Evolutionary conservation across 2,888 invertebrate genomes (phyloP).

Genomic region (Habroteleia sp.): DNA sequence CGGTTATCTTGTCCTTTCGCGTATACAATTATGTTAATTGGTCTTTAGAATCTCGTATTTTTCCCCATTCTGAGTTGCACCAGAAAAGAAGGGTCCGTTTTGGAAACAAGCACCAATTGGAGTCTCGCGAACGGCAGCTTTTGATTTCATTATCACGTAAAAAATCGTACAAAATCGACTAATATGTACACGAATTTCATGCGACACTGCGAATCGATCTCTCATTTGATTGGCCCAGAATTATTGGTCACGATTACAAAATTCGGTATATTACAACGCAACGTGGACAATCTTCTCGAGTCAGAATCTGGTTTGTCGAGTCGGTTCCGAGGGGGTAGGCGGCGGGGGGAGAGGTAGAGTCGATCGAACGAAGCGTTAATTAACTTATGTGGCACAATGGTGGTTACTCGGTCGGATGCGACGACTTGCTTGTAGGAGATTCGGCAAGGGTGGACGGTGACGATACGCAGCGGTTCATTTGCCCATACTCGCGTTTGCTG

Average conservation of each 20-base stretch:
- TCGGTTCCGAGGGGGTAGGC: constrained; percentile 1
- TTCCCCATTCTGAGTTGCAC: not conserved
- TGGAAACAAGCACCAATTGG: constrained; percentile 24
- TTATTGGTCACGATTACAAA: no score
- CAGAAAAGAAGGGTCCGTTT: not conserved
- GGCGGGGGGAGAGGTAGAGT: constrained; percentile 40
- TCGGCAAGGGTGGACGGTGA: constrained; percentile 16
- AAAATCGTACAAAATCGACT: constrained; percentile 40
- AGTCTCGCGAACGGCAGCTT: constrained; percentile 16
- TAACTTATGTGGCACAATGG: constrained; percentile 62
- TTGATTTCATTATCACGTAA: constrained; percentile 22
- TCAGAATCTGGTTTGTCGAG: no score
- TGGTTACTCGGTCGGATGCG: constrained; percentile 37
- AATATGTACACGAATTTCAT: constrained; percentile 36
- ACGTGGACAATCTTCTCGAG: not conserved
- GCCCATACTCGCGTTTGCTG: constrained; percentile 89
- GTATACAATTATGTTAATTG: constrained; percentile 4
- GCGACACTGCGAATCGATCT: not conserved
- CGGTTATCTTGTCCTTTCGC: constrained; percentile 1
- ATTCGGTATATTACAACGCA: constrained; percentile 4
- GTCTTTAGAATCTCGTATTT: not conserved
- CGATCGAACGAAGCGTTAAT: constrained; percentile 54
- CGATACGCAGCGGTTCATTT: constrained; percentile 73
- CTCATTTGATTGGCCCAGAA: not conserved
- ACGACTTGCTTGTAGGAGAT: constrained; percentile 17